Evolutionary conservation across 2,888 invertebrate species (phyloP), one percentile per base, ranked within the genome.

Genomic region (Quadroppia sp.): DNA sequence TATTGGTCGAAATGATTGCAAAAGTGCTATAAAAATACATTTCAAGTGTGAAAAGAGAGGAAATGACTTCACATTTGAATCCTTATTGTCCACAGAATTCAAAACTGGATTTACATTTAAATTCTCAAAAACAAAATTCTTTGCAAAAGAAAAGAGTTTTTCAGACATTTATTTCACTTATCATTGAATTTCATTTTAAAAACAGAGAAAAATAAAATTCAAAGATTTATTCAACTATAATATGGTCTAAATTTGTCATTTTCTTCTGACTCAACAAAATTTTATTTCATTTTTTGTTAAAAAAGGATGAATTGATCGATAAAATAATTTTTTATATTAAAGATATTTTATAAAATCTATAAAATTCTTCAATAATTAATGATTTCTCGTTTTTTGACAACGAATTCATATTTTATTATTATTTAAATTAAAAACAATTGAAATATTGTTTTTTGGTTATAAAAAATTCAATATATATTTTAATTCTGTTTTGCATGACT

Each of bases 301-400:
- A 25, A 1, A 53, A 1, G 3, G 11, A 53, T 15, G 13, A 23
- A 53, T 53, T 25, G 23, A 7, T 36, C 36, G 9, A 53, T 25
- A 25, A 53, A 53, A 23, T 7, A 53, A 53, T 53, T 23, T 53
- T 53, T 53, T n/a, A n/a, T n/a, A n/a, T n/a, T n/a, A n/a, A n/a
- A n/a, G n/a, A n/a, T n/a, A n/a, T n/a, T n/a, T n/a, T n/a, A n/a
- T n/a, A n/a, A n/a, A n/a, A n/a, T n/a, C n/a, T n/a, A n/a, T n/a
- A n/a, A n/a, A n/a, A n/a, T n/a, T n/a, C n/a, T n/a, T n/a, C n/a
- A n/a, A n/a, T n/a, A n/a, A n/a, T n/a, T n/a, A n/a, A n/a, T n/a
- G n/a, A n/a, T n/a, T n/a, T n/a, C n/a, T n/a, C n/a, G n/a, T n/a
- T n/a, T n/a, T n/a, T n/a, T n/a, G n/a, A n/a, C n/a, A n/a, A n/a